Conservation (phyloP, 2,113 vertebrate genomes). For the Trachemys scripta region DNA sequence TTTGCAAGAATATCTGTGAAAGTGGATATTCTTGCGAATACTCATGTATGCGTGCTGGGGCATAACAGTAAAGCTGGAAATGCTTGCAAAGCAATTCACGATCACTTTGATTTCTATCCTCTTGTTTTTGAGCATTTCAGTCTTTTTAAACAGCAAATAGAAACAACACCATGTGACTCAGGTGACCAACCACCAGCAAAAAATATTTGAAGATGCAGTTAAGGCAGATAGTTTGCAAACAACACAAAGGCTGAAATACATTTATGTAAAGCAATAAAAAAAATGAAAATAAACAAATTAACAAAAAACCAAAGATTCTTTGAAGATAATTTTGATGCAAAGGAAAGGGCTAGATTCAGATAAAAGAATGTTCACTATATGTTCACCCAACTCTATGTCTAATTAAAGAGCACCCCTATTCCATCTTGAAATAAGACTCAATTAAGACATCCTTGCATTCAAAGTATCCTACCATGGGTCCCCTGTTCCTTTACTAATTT, state of each 20-base stretch:
- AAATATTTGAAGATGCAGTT: constrained; percentile 2
- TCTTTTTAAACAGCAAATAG: constrained; percentile 23
- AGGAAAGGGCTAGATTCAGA: background rate
- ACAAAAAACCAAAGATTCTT: constrained; percentile 29
- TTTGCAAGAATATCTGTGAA: constrained; percentile 4
- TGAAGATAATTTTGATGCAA: constrained; percentile 46
- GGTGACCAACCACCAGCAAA: background rate
- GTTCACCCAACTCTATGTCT: background rate
- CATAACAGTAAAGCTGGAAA: background rate
- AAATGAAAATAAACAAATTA: constrained; percentile 41
- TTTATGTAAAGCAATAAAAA: constrained; percentile 22
- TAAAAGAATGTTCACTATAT: background rate
- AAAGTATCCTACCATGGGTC: background rate
- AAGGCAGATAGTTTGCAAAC: constrained; percentile 44
- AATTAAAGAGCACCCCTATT: constrained; percentile 21
- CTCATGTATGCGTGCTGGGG: background rate
- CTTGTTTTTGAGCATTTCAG: background rate
- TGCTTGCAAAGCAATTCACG: background rate
- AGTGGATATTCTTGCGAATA: background rate
- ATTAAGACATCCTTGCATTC: constrained; percentile 7
- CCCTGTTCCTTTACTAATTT: background rate
- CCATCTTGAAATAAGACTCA: constrained; percentile 42
- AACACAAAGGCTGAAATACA: constrained; percentile 9
- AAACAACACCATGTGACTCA: background rate
- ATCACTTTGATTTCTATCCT: background rate